These are phyloP conservation scores for Saccostrea echinata DNA, from an alignment of 1,140 invertebrate genomes.

Conservation along the genomic window DNA sequence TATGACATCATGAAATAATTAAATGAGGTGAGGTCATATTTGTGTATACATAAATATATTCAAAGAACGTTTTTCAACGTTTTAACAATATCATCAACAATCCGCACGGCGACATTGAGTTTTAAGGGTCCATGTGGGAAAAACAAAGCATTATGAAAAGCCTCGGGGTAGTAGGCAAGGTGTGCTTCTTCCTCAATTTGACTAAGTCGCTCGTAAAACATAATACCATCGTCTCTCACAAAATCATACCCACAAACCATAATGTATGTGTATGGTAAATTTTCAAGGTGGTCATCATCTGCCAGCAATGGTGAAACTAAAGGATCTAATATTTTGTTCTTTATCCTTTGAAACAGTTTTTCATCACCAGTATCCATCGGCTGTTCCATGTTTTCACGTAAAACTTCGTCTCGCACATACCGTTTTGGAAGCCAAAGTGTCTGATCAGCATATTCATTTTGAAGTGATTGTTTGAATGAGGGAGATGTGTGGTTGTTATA, in stretches of 20 bases:
- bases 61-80: slow-evolving; percentile 23
- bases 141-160: slow-evolving; percentile 66
- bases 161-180: slow-evolving; percentile 59
- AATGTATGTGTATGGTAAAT: slow-evolving; percentile 65
- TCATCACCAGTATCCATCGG: slow-evolving; percentile 58
- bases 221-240: slow-evolving; percentile 70
- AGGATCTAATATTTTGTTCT: slow-evolving; percentile 62
- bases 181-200: slow-evolving; percentile 58
- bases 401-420: slow-evolving; percentile 53
- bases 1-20: slow-evolving; percentile 16
- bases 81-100: slow-evolving; percentile 61
- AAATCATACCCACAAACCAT: slow-evolving; percentile 69
- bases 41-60: neutral
- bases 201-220: slow-evolving; percentile 66
- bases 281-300: slow-evolving; percentile 58
- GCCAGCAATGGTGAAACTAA: slow-evolving; percentile 66
- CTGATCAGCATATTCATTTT: slow-evolving; percentile 53
- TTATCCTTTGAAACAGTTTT: slow-evolving; percentile 58
- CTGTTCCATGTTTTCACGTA: slow-evolving; percentile 48
- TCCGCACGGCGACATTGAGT: slow-evolving; percentile 59
- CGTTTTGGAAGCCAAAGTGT: slow-evolving; percentile 56
- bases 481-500: slow-evolving; percentile 67
- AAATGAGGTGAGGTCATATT: slow-evolving; percentile 7
- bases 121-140: slow-evolving; percentile 67
- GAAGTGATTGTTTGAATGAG: slow-evolving; percentile 61